Evolutionary conservation across 92 coral and sea anemone species (phyloP), one percentile per base, ranked within the genome.

Genomic region (Paragorgia papillata): DNA sequence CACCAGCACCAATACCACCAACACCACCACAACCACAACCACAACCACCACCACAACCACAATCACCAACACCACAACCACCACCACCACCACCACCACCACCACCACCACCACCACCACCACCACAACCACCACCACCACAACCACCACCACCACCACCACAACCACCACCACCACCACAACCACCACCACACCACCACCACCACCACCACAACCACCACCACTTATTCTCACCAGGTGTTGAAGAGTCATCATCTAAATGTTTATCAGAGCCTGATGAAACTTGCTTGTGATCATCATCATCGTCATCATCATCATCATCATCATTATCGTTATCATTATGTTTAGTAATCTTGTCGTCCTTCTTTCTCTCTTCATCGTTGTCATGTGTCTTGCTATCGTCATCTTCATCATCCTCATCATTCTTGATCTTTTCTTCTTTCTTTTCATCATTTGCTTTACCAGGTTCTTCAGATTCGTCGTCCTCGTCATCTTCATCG

Each of bases 211-310:
- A n/a, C n/a, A n/a, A n/a, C n/a, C n/a, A n/a, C n/a, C n/a, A n/a
- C n/a, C n/a, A n/a, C n/a, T n/a, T n/a, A n/a, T n/a, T n/a, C n/a
- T n/a, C n/a, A n/a, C n/a, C n/a, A n/a, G n/a, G n/a, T n/a, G n/a
- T n/a, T n/a, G n/a, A n/a, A n/a, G 1, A 26, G 31, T 19, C n/a
- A 68, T 57, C 75, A 0, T 58, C 22, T 7, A 54, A 44, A 2
- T 57, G 58, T 28, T 68, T 14, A 14, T 29, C 60, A 49, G 24
- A 27, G 0, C 60, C 75, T 7, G 75, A 68, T 27, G 58, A 58
- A 46, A 74, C 77, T 8, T 84, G 49, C 2, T 77, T 88, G 37
- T 85, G 57, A 17, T 85, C 89, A 69, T 85, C 85, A 74, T 66
- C 77, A 44, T 49, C 79, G 22, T 73, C 76, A 7, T 62, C 82